phyloP scores from a whole-genome alignment of 2,797 vertebrate species.

The Pseudomugil gertrudae region DNA sequence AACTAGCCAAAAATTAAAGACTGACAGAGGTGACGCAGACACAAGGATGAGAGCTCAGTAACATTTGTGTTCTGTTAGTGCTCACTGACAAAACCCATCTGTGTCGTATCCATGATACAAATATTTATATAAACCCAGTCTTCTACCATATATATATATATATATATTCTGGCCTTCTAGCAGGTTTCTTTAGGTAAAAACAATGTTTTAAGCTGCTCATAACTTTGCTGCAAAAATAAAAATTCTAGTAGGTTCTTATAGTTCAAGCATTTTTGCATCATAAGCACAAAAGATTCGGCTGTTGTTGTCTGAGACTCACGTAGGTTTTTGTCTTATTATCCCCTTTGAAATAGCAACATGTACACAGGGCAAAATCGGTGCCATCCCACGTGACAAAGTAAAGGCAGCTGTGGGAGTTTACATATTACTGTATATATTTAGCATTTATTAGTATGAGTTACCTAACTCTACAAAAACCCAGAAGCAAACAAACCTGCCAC shows the following conservation, averaged over 20 bases:
- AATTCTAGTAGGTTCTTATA: neutral
- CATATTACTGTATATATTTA: no score
- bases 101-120: neutral
- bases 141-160: no score
- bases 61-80: conserved; percentile 7
- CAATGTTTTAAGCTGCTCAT: no score
- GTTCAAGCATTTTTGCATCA: neutral
- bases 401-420: neutral
- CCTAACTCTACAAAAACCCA: neutral
- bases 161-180: no score
- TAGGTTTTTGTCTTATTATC: accelerated
- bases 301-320: neutral
- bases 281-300: neutral
- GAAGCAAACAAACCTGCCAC: neutral
- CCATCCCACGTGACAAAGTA: neutral
- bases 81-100: conserved; percentile 1
- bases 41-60: neutral
- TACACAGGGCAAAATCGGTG: neutral
- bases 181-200: no score
- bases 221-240: neutral
- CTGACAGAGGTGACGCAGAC: conserved; percentile 10
- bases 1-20: conserved; percentile 22
- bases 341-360: neutral
- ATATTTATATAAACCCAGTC: no score
- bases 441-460: no score